Conservation (phyloP, 1,140 invertebrate genomes). For the Pantala flavescens region DNA sequence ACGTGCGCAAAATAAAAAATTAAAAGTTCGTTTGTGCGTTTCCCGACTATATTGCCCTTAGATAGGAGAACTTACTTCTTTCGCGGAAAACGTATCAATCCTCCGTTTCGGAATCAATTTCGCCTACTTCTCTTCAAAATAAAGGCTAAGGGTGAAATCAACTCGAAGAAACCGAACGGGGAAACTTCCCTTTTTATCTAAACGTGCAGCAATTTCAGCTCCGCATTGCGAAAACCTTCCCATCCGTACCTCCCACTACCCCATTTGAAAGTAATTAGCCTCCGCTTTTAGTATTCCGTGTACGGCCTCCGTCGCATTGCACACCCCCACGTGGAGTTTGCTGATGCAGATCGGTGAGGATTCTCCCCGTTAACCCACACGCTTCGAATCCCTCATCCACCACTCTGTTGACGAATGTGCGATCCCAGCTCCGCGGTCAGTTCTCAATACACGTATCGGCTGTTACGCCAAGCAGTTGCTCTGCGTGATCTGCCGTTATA, state of each 20-base stretch:
- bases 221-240: not conserved
- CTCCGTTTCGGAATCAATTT: too few species aligned
- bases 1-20: too few species aligned
- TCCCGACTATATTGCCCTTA: too few species aligned
- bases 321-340: not conserved
- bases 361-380: not conserved
- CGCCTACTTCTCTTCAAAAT: too few species aligned
- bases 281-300: not conserved
- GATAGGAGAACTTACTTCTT: too few species aligned
- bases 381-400: not conserved
- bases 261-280: not conserved
- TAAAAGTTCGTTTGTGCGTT: too few species aligned
- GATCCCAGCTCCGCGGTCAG: not conserved
- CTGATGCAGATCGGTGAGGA: not conserved
- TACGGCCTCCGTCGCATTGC: not conserved
- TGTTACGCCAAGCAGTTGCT: not conserved
- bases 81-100: too few species aligned
- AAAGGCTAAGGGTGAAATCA: too few species aligned
- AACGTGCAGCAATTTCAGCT: too few species aligned
- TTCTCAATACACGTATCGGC: not conserved
- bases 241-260: not conserved
- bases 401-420: not conserved
- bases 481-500: constrained; percentile 3
- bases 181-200: too few species aligned
- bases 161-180: too few species aligned